Evolutionary conservation across 2,888 invertebrate genomes (phyloP).

Genomic region (Drosophila kuntzei): DNA sequence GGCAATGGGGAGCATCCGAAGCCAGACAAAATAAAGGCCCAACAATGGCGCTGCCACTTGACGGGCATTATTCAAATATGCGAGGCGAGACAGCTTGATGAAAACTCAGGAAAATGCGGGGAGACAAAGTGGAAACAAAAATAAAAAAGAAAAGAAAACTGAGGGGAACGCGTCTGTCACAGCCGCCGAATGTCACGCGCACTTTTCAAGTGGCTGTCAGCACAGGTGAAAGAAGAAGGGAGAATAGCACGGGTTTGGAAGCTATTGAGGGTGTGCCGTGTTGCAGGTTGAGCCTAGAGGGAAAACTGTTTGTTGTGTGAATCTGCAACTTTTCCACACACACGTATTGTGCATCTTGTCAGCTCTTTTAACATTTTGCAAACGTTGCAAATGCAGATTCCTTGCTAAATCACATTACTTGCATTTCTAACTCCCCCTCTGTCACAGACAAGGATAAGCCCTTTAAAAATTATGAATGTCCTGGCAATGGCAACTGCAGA

Average conservation of each 20-base stretch:
- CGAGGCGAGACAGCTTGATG: slow-evolving; percentile 19
- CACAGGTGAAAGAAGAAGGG: slow-evolving; percentile 14
- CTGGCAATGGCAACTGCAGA: slow-evolving; percentile 36
- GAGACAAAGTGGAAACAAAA: slow-evolving; percentile 15
- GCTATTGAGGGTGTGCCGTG: not conserved
- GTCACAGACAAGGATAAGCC: slow-evolving; percentile 5
- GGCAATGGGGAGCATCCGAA: slow-evolving; percentile 14
- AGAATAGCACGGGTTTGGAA: not conserved
- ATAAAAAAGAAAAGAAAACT: not conserved
- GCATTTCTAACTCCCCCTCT: not conserved
- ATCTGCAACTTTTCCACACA: slow-evolving; percentile 12
- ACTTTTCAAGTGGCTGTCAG: slow-evolving; percentile 68
- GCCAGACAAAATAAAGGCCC: slow-evolving; percentile 59
- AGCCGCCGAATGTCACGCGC: slow-evolving; percentile 78
- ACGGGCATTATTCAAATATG: slow-evolving; percentile 75
- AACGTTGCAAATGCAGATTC: slow-evolving; percentile 46
- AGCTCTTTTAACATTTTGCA: slow-evolving; percentile 24
- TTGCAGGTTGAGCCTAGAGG: slow-evolving; percentile 2
- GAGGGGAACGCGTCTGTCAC: slow-evolving; percentile 52
- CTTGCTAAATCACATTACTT: slow-evolving; percentile 38
- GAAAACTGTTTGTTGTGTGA: slow-evolving; percentile 9
- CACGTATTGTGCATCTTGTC: slow-evolving; percentile 27
- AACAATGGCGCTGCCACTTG: slow-evolving; percentile 70
- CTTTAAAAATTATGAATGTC: slow-evolving; percentile 46
- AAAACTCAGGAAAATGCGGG: not conserved